Evolutionary conservation across 2,888 invertebrate genomes (phyloP).

Genomic region (Liposcelis brunnea): DNA sequence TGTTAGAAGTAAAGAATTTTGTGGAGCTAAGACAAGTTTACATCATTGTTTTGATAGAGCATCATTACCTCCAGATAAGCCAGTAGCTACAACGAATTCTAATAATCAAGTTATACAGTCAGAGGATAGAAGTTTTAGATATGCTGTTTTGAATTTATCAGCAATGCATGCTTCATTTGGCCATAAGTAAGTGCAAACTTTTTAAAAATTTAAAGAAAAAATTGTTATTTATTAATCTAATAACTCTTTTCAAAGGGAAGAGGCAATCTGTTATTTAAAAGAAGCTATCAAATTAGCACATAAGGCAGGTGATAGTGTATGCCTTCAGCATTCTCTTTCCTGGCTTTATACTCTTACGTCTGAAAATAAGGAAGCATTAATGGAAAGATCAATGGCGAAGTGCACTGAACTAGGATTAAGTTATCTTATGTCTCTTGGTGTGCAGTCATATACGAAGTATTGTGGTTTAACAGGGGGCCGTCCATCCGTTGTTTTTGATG

Average conservation of each 20-base stretch:
- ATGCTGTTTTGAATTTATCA: constrained; percentile 79
- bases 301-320: constrained; percentile 70
- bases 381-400: constrained; percentile 50
- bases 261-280: constrained; percentile 63
- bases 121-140: constrained; percentile 53
- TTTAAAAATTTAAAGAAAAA: constrained; percentile 14
- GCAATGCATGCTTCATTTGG: constrained; percentile 75
- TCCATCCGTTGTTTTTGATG: constrained; percentile 50
- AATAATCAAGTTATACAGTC: constrained; percentile 31
- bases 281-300: constrained; percentile 79
- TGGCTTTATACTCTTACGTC: constrained; percentile 53
- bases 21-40: constrained; percentile 60
- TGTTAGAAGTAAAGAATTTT: constrained; percentile 70
- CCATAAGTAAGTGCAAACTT: constrained; percentile 39
- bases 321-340: constrained; percentile 67
- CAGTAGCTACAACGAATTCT: constrained; percentile 28
- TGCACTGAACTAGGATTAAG: constrained; percentile 48
- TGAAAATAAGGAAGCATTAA: constrained; percentile 35
- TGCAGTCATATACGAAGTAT: constrained; percentile 60
- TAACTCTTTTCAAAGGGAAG: constrained; percentile 35
- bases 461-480: constrained; percentile 48
- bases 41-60: constrained; percentile 64
- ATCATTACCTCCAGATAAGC: constrained; percentile 21
- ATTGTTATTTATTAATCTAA: constrained; percentile 13
- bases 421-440: constrained; percentile 54